These are phyloP conservation scores for Helicoverpa armigera DNA, from an alignment of 1,140 invertebrate species.

Conservation along the genomic window DNA sequence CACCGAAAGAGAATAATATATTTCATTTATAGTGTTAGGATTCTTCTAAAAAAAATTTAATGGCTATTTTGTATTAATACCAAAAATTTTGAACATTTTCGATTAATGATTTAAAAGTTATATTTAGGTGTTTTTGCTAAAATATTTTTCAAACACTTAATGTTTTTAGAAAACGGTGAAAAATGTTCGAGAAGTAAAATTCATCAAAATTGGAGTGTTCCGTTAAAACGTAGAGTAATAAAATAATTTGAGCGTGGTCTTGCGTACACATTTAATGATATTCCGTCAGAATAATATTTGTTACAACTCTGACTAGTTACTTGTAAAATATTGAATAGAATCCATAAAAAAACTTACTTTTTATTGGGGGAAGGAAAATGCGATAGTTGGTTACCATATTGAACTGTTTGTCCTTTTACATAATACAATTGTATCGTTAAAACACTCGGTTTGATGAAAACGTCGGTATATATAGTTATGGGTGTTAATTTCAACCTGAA, in stretches of 20 bases:
- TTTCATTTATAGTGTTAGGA: slow-evolving; percentile 23
- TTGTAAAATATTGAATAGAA: background rate
- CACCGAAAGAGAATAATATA: slow-evolving; percentile 57
- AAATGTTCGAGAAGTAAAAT: background rate
- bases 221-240: slow-evolving; percentile 5
- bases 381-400: background rate
- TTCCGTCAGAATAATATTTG: slow-evolving; percentile 27
- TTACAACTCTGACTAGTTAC: slow-evolving; percentile 5
- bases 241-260: slow-evolving; percentile 15
- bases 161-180: background rate
- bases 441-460: too few relatives aligned
- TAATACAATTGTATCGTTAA: background rate
- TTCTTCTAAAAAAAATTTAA: background rate
- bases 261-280: background rate
- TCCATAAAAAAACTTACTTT: slow-evolving; percentile 4
- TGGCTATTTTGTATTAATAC: slow-evolving; percentile 35
- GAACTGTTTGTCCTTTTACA: background rate
- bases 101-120: slow-evolving; percentile 43
- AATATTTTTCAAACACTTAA: slow-evolving; percentile 1
- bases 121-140: slow-evolving; percentile 27
- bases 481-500: too few relatives aligned
- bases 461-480: too few relatives aligned
- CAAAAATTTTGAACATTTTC: slow-evolving; percentile 40
- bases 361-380: slow-evolving; percentile 7
- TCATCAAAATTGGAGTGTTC: slow-evolving; percentile 1